Conservation (phyloP, 2,888 invertebrate genomes). For the Acleris sparsana region DNA sequence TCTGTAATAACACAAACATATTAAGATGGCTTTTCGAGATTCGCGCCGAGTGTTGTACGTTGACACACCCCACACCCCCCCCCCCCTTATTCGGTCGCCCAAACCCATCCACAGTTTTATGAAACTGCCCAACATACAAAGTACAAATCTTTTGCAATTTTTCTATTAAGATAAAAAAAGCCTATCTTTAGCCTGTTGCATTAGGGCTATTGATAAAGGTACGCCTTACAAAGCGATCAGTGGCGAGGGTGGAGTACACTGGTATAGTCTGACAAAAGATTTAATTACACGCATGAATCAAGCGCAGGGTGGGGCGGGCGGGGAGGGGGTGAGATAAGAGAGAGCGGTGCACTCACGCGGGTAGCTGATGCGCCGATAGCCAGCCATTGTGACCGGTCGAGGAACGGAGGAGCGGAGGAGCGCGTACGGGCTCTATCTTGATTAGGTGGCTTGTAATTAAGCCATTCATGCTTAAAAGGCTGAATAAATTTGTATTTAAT, state of each 20-base stretch:
- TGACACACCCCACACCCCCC: too few relatives aligned
- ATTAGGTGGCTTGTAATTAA: slow-evolving; percentile 62
- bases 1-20: too few relatives aligned
- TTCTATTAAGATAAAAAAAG: slow-evolving; percentile 42
- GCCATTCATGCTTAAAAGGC: not conserved
- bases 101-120: slow-evolving; percentile 44
- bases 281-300: slow-evolving; percentile 84
- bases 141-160: slow-evolving; percentile 61
- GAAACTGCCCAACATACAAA: slow-evolving; percentile 19
- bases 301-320: slow-evolving; percentile 54
- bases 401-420: slow-evolving; percentile 42
- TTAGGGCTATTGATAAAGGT: slow-evolving; percentile 61
- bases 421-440: slow-evolving; percentile 67
- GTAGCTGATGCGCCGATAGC: slow-evolving; percentile 63
- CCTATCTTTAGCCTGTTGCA: slow-evolving; percentile 63
- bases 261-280: slow-evolving; percentile 74
- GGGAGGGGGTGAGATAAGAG: slow-evolving; percentile 60
- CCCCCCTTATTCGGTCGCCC: too few relatives aligned
- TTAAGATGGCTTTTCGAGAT: too few relatives aligned
- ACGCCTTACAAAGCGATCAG: slow-evolving; percentile 65
- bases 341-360: slow-evolving; percentile 68
- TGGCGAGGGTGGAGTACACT: slow-evolving; percentile 59
- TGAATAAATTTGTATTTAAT: too few relatives aligned
- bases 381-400: slow-evolving; percentile 56
- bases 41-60: too few relatives aligned